These are phyloP conservation scores for Poecilus cupreus DNA, from an alignment of 2,888 invertebrate species.

Conservation along the genomic window DNA sequence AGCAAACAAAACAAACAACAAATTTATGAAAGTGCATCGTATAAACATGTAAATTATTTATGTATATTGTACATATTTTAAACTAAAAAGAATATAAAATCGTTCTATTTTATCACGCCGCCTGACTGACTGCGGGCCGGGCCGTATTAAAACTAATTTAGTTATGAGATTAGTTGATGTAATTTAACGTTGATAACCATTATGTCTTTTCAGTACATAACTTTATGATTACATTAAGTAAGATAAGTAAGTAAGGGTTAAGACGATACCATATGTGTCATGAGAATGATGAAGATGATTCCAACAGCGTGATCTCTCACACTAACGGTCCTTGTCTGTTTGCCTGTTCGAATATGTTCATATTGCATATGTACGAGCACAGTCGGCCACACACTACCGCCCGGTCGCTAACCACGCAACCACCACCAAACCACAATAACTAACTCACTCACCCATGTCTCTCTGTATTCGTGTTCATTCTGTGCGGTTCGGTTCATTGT, in stretches of 20 bases:
- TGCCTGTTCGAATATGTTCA: slow-evolving; percentile 52
- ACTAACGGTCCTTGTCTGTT: slow-evolving; percentile 57
- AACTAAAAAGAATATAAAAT: slow-evolving; percentile 66
- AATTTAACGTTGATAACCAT: slow-evolving; percentile 60
- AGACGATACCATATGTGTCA: slow-evolving; percentile 55
- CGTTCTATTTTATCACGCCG: slow-evolving; percentile 66
- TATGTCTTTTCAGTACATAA: slow-evolving; percentile 61
- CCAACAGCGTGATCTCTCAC: slow-evolving; percentile 57
- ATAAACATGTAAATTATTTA: slow-evolving; percentile 69
- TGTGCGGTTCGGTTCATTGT: no score
- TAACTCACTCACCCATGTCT: not conserved
- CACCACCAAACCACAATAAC: slow-evolving; percentile 22
- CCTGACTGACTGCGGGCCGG: slow-evolving; percentile 67
- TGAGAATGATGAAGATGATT: slow-evolving; percentile 49
- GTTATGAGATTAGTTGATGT: slow-evolving; percentile 62
- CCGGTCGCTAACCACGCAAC: not conserved
- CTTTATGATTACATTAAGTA: slow-evolving; percentile 57
- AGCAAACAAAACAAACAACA: slow-evolving; percentile 9
- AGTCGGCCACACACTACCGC: slow-evolving; percentile 37
- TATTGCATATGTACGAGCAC: slow-evolving; percentile 43
- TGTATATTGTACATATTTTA: slow-evolving; percentile 71
- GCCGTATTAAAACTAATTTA: slow-evolving; percentile 61
- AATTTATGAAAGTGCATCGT: slow-evolving; percentile 63
- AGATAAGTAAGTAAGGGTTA: slow-evolving; percentile 56
- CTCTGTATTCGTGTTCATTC: no score